phyloP scores from a whole-genome alignment of 2,888 invertebrate species.

The Netelia inedita region DNA sequence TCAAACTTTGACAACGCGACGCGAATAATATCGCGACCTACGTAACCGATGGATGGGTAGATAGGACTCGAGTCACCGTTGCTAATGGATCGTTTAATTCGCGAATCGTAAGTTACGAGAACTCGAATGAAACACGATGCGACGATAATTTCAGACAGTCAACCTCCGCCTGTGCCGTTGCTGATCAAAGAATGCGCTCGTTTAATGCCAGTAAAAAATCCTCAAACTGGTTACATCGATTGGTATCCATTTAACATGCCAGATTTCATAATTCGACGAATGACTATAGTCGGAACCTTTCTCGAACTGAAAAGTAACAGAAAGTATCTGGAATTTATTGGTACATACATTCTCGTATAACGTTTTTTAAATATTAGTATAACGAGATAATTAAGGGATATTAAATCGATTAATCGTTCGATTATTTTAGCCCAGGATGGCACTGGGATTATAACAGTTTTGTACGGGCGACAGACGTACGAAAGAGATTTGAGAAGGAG shows the following conservation, averaged over 20 bases:
- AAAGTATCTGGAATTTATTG: no score
- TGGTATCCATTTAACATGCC: slow-evolving; percentile 47
- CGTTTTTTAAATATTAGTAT: no score
- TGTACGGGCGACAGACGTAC: background rate
- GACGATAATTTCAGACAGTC: background rate
- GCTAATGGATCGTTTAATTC: background rate
- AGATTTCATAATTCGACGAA: background rate
- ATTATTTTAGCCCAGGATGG: background rate
- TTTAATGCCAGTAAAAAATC: background rate
- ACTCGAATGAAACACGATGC: background rate
- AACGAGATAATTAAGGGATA: no score
- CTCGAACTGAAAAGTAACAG: no score
- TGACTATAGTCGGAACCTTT: background rate
- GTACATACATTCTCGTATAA: no score
- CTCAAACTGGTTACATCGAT: background rate
- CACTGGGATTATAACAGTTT: background rate
- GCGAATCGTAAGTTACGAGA: background rate
- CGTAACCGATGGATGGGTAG: no score
- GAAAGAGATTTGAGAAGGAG: background rate
- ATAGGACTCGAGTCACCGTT: no score
- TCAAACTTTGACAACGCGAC: background rate
- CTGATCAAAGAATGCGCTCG: slow-evolving; percentile 44
- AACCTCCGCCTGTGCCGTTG: slow-evolving; percentile 1
- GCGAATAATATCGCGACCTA: no score
- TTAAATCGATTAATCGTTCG: background rate